Base-by-base conservation (phyloP, 2,113 vertebrate species). In the Typhlomys cinereus region DNA sequence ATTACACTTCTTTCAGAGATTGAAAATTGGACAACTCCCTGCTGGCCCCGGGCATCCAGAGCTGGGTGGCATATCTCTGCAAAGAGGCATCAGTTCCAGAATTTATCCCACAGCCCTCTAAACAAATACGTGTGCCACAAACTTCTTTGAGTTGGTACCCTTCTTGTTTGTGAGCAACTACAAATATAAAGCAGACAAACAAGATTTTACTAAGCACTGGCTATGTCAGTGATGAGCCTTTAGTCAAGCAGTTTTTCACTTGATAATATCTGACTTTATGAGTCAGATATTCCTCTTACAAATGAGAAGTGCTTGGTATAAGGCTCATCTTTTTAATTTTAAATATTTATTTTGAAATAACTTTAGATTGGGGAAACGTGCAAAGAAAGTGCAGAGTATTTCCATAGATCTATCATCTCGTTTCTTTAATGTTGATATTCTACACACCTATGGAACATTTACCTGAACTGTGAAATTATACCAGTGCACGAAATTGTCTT, bases 301-400 rank as follows among this genome's bases (percentile, higher is more conserved):
- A 29, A 54, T 36, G 52, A 73, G 75, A 39, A 88, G 25, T 34
- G 39, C 48, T 52, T 91, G 15, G 46, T 74, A 25, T 48, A 67
- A 78, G 23, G 7, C 7, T 23, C n/a, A n/a, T n/a, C 11, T 41
- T 66, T 88, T 52, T 50, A 18, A 9, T 57, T 57, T 74, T 74
- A 39, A n/a, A 57, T 81, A 86, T 96, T 79, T 82, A 82, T 73
- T 78, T 89, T 79, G 34, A 96, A 73, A n/a, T 54, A 71, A 62
- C 59, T 78, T 80, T 84, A 84, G 66, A 57, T 81, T 88, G 81
- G 36, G 74, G n/a, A 59, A 88, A 82, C 4, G 54, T 67, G 25
- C 36, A 84, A 82, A 67, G 36, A 66, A 15, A 79, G 36, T 44
- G 8, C 14, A 25, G 20, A 34, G 2, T 54, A 25, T 66, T n/a